Percentiles rank a stretch among this genome's conserved stretches.
phyloP scores from a whole-genome alignment of 2,888 invertebrate species.

The Pemphredon lugubris region DNA sequence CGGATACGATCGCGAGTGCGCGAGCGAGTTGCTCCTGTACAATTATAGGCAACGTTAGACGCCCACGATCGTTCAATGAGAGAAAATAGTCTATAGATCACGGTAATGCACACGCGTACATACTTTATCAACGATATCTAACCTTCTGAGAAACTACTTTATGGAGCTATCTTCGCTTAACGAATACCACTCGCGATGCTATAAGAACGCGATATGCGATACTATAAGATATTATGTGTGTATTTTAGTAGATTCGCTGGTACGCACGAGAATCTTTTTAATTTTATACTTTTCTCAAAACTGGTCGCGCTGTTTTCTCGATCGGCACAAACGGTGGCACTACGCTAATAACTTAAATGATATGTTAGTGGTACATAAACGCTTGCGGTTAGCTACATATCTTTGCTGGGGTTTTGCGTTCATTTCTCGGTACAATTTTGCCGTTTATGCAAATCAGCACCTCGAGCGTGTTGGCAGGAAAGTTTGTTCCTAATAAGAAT shows the following conservation, averaged over 20 bases:
- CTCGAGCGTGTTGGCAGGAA: background rate
- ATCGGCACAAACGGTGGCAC: conserved; percentile 41
- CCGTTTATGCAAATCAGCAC: conserved; percentile 4
- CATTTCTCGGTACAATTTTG: conserved; percentile 19
- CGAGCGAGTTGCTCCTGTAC: conserved; percentile 14
- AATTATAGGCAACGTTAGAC: conserved; percentile 31
- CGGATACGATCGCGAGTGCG: background rate
- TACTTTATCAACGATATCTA: conserved; percentile 30
- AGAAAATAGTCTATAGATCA: conserved; percentile 33
- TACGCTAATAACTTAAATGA: conserved; percentile 49
- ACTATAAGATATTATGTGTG: background rate
- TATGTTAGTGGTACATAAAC: conserved; percentile 25
- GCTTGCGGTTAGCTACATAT: conserved; percentile 19
- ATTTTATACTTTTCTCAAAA: conserved; percentile 12
- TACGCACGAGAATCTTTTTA: conserved; percentile 5
- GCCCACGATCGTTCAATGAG: conserved; percentile 50
- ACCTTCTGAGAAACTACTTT: background rate
- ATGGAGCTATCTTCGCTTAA: background rate
- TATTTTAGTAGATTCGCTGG: no score
- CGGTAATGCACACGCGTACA: conserved; percentile 15
- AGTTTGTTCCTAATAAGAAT: conserved; percentile 14
- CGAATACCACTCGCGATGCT: background rate
- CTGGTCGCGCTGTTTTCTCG: conserved; percentile 42
- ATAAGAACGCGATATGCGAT: background rate
- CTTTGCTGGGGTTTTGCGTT: conserved; percentile 19